Percentiles rank a stretch among this genome's conserved stretches.
phyloP scores from a whole-genome alignment of 2,888 invertebrate genomes.

The Amblyteles armatorius region DNA sequence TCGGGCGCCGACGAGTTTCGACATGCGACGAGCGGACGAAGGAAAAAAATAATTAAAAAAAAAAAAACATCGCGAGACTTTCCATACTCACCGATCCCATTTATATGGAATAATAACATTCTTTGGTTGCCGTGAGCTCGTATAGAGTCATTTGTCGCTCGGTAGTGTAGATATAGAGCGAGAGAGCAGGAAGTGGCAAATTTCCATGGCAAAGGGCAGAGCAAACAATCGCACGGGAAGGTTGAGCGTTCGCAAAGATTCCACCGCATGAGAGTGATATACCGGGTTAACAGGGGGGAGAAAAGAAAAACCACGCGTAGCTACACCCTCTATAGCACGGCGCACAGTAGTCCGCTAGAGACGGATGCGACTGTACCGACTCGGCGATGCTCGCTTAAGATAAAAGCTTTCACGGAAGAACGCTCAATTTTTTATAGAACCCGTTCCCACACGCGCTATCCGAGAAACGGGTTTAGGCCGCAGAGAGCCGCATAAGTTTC shows the following conservation, averaged over 20 bases:
- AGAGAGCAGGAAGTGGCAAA: constrained; percentile 49
- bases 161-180: not conserved
- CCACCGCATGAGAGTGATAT: constrained; percentile 22
- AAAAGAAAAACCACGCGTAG: constrained; percentile 37
- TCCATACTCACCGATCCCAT: not conserved
- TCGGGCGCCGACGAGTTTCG: not conserved
- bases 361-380: constrained; percentile 46
- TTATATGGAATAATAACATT: constrained; percentile 6
- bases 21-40: not conserved
- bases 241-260: constrained; percentile 39
- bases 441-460: constrained; percentile 77
- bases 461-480: constrained; percentile 66
- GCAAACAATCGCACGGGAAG: constrained; percentile 31
- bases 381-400: constrained; percentile 69
- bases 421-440: constrained; percentile 81
- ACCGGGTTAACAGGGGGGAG: constrained; percentile 1
- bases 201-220: constrained; percentile 46
- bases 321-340: constrained; percentile 32
- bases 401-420: constrained; percentile 80
- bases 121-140: not conserved
- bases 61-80: not conserved
- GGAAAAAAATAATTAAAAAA: not conserved
- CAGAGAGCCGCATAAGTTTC: constrained; percentile 67
- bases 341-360: not conserved
- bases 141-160: not conserved